Evolutionary conservation across 2,113 vertebrate genomes (phyloP).

Genomic region (Nerophis ophidion): DNA sequence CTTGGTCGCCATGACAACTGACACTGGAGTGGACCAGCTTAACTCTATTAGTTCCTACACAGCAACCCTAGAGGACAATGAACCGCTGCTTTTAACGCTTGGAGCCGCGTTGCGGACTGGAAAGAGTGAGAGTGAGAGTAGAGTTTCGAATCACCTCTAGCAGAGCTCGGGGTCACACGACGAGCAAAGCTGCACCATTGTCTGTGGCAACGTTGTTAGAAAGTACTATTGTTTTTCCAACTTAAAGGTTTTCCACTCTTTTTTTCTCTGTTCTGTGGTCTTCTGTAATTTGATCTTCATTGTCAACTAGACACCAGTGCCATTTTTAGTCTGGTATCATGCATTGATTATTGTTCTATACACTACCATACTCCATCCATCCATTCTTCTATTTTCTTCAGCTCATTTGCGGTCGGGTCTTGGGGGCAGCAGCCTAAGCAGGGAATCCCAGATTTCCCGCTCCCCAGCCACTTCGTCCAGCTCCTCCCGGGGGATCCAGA

Average conservation of each 20-base stretch:
- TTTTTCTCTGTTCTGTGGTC: background rate
- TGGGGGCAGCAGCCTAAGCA: no score
- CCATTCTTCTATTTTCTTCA: no score
- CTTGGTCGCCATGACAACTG: constrained; percentile 5
- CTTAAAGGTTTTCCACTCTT: background rate
- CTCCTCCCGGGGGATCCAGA: background rate
- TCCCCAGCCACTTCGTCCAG: no score
- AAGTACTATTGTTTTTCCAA: background rate
- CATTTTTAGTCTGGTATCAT: background rate
- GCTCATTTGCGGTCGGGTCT: no score
- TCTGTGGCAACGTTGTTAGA: background rate
- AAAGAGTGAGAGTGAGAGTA: background rate
- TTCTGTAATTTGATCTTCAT: background rate
- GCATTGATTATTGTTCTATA: background rate
- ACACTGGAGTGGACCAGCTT: background rate
- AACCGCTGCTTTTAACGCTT: background rate
- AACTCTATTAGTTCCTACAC: background rate
- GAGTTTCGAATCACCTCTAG: background rate
- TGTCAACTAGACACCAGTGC: background rate
- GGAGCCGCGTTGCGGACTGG: background rate
- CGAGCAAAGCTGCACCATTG: background rate
- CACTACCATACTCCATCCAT: background rate
- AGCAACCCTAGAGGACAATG: background rate
- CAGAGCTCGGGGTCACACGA: background rate
- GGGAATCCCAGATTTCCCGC: no score